Evolutionary conservation across 2,888 invertebrate genomes (phyloP).

Genomic region (Rotaria magnacalcarata): DNA sequence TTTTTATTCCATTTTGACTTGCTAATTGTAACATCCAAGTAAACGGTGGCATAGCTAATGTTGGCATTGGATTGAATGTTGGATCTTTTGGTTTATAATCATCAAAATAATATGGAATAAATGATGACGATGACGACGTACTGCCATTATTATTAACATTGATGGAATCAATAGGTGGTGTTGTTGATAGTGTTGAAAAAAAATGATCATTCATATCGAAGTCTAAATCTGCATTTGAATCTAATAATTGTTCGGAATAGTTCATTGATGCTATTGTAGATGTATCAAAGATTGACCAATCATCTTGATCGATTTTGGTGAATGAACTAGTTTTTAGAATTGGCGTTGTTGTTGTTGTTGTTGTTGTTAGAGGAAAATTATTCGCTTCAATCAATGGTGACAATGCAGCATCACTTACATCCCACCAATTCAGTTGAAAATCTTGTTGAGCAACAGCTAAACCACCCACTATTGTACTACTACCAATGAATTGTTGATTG

Average conservation of each 20-base stretch:
- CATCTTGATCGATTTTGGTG: background rate
- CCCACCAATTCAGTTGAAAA: background rate
- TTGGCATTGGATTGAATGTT: background rate
- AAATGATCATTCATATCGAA: background rate
- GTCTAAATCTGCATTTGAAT: background rate
- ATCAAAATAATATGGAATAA: background rate
- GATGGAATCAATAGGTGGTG: background rate
- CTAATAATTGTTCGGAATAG: background rate
- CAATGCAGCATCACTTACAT: background rate
- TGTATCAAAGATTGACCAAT: background rate
- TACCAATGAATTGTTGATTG: background rate
- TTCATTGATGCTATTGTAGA: background rate
- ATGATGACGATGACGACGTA: background rate
- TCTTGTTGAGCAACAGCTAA: background rate
- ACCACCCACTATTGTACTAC: background rate
- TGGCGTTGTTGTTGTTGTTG: background rate
- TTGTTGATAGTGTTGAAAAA: background rate
- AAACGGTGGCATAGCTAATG: background rate
- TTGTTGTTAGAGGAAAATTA: background rate
- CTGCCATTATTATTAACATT: background rate
- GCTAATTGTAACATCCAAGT: constrained; percentile 24
- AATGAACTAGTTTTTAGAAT: background rate
- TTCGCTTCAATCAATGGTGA: background rate
- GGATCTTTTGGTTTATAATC: background rate
- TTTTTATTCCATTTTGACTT: background rate